A percentile compares a stretch with the other conserved stretches of the same genome.
Conservation (phyloP, 2,113 vertebrate genomes). For the Blennius ocellaris region DNA sequence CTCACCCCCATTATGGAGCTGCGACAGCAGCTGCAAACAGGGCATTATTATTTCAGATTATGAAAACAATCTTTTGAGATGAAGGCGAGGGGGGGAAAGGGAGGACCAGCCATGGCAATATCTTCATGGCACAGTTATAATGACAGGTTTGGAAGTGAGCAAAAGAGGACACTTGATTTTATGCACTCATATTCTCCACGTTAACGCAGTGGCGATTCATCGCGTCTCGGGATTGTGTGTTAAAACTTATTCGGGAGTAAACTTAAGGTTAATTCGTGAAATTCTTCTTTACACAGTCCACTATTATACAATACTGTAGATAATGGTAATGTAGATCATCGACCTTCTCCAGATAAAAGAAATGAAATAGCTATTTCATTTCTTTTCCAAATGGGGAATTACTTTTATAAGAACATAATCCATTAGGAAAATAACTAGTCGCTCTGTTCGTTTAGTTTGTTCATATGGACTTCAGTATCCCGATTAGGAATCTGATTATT, state of each 20-base stretch:
- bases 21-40: slow-evolving; percentile 73
- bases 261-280: slow-evolving; percentile 22
- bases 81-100: slow-evolving; percentile 31
- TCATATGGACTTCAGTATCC: too few relatives aligned
- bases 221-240: slow-evolving; percentile 19
- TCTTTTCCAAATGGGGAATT: too few relatives aligned
- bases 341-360: too few relatives aligned
- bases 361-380: too few relatives aligned
- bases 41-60: slow-evolving; percentile 81
- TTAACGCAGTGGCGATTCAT: slow-evolving; percentile 50
- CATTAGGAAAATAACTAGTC: too few relatives aligned
- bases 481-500: too few relatives aligned
- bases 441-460: too few relatives aligned
- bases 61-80: slow-evolving; percentile 71
- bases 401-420: too few relatives aligned
- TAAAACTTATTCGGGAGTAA: slow-evolving; percentile 50
- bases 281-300: neutral
- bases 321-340: too few relatives aligned
- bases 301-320: too few relatives aligned
- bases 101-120: slow-evolving; percentile 45
- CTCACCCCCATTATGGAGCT: slow-evolving; percentile 64
- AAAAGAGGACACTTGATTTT: slow-evolving; percentile 40
- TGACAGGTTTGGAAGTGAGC: slow-evolving; percentile 59
- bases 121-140: slow-evolving; percentile 60
- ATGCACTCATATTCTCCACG: slow-evolving; percentile 47